Percentiles rank a stretch among this genome's conserved stretches.
Evolutionary conservation across 2,888 invertebrate genomes (phyloP).

Genomic region (Drosophila austrosaltans): DNA sequence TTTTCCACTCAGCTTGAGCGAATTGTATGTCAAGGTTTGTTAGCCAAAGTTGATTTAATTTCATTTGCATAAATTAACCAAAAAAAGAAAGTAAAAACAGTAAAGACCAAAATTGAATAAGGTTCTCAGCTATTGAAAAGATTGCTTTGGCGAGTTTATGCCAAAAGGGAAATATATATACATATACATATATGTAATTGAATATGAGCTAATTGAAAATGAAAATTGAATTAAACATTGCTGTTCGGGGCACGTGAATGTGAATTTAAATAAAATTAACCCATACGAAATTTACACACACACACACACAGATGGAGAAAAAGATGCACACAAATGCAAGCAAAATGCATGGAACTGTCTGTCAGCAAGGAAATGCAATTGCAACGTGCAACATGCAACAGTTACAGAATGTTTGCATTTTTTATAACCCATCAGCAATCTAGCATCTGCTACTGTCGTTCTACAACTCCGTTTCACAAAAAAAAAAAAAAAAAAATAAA

Average conservation of each 20-base stretch:
- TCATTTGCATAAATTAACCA: slow-evolving; percentile 47
- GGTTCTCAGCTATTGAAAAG: neutral
- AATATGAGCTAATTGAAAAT: slow-evolving; percentile 8
- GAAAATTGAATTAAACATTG: slow-evolving; percentile 9
- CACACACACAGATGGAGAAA: neutral
- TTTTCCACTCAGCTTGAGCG: slow-evolving; percentile 38
- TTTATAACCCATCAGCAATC: neutral
- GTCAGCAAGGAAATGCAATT: slow-evolving; percentile 19
- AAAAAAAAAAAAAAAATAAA: neutral
- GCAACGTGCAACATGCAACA: slow-evolving; percentile 39
- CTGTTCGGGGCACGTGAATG: slow-evolving; percentile 1
- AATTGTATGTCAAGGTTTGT: slow-evolving; percentile 45
- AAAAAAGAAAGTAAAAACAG: slow-evolving; percentile 11
- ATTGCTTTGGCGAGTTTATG: slow-evolving; percentile 6
- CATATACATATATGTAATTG: neutral
- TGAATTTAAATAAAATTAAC: slow-evolving; percentile 32
- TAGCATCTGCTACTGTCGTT: slow-evolving; percentile 1
- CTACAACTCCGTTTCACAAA: neutral
- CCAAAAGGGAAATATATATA: neutral
- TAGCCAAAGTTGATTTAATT: slow-evolving; percentile 37
- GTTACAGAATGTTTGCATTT: slow-evolving; percentile 24
- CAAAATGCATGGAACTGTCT: slow-evolving; percentile 2
- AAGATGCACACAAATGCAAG: neutral
- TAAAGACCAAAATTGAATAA: slow-evolving; percentile 44
- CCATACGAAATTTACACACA: slow-evolving; percentile 7